These are phyloP conservation scores for Gymnodraco acuticeps DNA, from an alignment of 2,797 vertebrate genomes.

Conservation along the genomic window DNA sequence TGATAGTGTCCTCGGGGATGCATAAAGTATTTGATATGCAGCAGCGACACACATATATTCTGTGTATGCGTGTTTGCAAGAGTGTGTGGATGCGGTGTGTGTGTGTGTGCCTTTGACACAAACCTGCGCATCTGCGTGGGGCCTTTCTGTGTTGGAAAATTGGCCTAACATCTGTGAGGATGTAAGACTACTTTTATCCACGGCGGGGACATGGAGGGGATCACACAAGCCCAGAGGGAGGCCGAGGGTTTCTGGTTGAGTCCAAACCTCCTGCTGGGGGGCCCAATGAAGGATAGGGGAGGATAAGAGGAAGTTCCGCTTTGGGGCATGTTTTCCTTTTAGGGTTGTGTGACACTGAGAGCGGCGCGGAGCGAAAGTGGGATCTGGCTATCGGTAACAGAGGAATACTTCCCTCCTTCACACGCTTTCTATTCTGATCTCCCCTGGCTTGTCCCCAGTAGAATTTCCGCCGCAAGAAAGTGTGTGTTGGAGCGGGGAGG, in stretches of 20 bases:
- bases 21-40: conserved; percentile 63
- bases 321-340: conserved; percentile 39
- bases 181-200: conserved; percentile 75
- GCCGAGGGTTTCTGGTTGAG: conserved; percentile 58
- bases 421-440: conserved; percentile 55
- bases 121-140: conserved; percentile 66
- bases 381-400: conserved; percentile 59
- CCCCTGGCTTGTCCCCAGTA: conserved; percentile 53
- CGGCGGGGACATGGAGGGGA: conserved; percentile 59
- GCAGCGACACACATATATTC: conserved; percentile 48
- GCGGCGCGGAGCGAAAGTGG: conserved; percentile 54
- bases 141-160: conserved; percentile 63
- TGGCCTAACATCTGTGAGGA: conserved; percentile 77
- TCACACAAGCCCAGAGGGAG: conserved; percentile 64
- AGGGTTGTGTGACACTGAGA: conserved; percentile 37
- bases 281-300: conserved; percentile 45
- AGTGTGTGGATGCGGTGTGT: conserved; percentile 7
- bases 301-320: conserved; percentile 64
- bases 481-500: conserved; percentile 40
- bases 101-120: conserved; percentile 41
- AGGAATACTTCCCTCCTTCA: conserved; percentile 47
- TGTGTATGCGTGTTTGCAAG: conserved; percentile 42
- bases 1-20: conserved; percentile 39
- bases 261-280: conserved; percentile 58
- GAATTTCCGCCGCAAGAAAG: conserved; percentile 50